These are phyloP conservation scores for Pelecanoides urinatrix DNA, from an alignment of 2,113 vertebrate genomes.

Conservation along the genomic window DNA sequence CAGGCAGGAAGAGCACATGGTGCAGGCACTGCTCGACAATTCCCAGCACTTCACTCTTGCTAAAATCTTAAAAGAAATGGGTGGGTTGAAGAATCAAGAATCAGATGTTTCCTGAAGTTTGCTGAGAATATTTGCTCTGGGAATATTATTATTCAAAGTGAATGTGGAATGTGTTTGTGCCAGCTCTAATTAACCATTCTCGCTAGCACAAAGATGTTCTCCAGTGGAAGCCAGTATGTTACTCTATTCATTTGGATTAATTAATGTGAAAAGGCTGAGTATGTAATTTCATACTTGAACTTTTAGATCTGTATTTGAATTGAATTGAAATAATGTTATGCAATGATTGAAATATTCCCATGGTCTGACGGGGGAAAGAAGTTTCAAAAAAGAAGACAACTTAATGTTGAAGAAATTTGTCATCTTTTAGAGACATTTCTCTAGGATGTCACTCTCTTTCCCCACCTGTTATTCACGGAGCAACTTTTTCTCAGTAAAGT, in stretches of 20 bases:
- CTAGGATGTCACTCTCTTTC: neutral
- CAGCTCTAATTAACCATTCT: slow-evolving; percentile 28
- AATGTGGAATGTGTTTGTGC: slow-evolving; percentile 1
- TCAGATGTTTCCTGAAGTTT: neutral
- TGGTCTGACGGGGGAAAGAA: neutral
- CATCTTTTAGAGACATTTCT: neutral
- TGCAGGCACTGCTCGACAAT: neutral
- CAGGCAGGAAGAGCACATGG: neutral
- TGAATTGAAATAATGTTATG: neutral
- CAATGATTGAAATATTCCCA: neutral
- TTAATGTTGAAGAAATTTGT: neutral
- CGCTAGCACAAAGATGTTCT: neutral
- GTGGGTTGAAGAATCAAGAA: neutral
- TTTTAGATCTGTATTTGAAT: neutral
- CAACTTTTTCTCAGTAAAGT: neutral
- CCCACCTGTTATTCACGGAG: neutral
- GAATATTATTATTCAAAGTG: neutral
- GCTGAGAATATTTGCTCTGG: neutral
- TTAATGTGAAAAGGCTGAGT: slow-evolving; percentile 20
- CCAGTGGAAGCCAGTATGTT: neutral
- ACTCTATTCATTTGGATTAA: slow-evolving; percentile 20
- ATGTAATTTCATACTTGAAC: neutral
- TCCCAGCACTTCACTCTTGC: neutral
- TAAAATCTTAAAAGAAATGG: neutral
- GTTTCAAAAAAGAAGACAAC: neutral